Evolutionary conservation across 2,113 vertebrate genomes (phyloP).

Genomic region (Hiodon alosoides): DNA sequence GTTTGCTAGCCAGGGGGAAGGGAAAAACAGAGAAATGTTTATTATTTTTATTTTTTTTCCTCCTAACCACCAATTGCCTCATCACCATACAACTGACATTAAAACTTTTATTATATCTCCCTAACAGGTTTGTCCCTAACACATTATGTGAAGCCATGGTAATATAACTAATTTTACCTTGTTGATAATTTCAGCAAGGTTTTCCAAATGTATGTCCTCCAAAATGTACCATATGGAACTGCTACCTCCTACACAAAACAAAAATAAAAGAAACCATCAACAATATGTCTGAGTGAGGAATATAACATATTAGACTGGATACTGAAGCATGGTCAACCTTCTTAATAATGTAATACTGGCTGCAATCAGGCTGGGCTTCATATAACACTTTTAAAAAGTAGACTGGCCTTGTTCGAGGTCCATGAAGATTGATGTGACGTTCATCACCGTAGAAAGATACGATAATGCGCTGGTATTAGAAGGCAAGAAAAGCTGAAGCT

Average conservation of each 20-base stretch:
- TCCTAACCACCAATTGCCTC: too few relatives aligned
- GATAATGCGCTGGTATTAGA: slow-evolving; percentile 38
- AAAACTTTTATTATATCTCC: too few relatives aligned
- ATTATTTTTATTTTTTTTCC: too few relatives aligned
- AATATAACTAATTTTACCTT: slow-evolving; percentile 43
- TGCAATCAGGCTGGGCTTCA: not conserved
- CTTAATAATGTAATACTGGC: not conserved
- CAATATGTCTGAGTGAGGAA: not conserved
- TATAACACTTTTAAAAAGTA: slow-evolving; percentile 14
- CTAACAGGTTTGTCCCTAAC: not conserved
- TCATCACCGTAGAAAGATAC: slow-evolving; percentile 43
- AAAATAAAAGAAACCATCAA: not conserved
- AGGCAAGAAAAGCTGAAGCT: slow-evolving; percentile 47
- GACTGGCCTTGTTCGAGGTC: slow-evolving; percentile 49
- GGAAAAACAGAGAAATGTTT: too few relatives aligned
- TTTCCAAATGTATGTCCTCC: slow-evolving; percentile 24
- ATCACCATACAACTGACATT: not conserved
- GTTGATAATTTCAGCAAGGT: slow-evolving; percentile 30
- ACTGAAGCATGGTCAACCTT: not conserved
- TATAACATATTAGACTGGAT: not conserved
- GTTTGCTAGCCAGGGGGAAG: too few relatives aligned
- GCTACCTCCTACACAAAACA: slow-evolving; percentile 5
- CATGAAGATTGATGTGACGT: slow-evolving; percentile 47
- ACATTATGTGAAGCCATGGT: not conserved
- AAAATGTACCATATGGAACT: not conserved